These are phyloP conservation scores for Megalopta genalis DNA, from an alignment of 1,140 invertebrate species.

Conservation along the genomic window DNA sequence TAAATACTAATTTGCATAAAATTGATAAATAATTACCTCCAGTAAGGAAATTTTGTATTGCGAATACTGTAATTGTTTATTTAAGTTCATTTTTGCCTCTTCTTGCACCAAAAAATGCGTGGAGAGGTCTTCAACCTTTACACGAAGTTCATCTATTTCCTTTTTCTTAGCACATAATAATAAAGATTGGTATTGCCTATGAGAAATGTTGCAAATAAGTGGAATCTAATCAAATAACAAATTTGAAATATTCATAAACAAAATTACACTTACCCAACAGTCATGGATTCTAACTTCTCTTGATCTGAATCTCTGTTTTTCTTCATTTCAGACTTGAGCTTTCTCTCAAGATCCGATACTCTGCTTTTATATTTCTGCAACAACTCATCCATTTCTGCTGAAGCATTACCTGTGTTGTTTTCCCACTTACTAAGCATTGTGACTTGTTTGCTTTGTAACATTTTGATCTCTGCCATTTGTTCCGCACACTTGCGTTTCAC, in stretches of 20 bases:
- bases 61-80: slow-evolving; percentile 68
- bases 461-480: slow-evolving; percentile 76
- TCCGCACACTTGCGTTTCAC: slow-evolving; percentile 74
- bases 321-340: slow-evolving; percentile 64
- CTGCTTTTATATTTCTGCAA: slow-evolving; percentile 65
- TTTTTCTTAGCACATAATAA: slow-evolving; percentile 63
- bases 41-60: slow-evolving; percentile 57
- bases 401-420: slow-evolving; percentile 53
- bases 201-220: slow-evolving; percentile 11
- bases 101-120: slow-evolving; percentile 66
- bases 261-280: slow-evolving; percentile 33
- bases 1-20: not conserved
- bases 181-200: slow-evolving; percentile 68
- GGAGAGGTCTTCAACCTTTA: slow-evolving; percentile 66
- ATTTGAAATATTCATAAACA: slow-evolving; percentile 12
- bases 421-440: slow-evolving; percentile 65
- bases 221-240: not conserved
- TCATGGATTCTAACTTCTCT: slow-evolving; percentile 26
- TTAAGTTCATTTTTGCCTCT: slow-evolving; percentile 61
- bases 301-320: slow-evolving; percentile 52
- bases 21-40: slow-evolving; percentile 52
- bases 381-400: slow-evolving; percentile 61
- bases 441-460: slow-evolving; percentile 75
- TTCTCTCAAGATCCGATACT: slow-evolving; percentile 66
- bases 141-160: slow-evolving; percentile 65